Evolutionary conservation across 2,888 invertebrate species (phyloP), one percentile per base, ranked within the genome.

Genomic region (Hoplodrina ambigua): DNA sequence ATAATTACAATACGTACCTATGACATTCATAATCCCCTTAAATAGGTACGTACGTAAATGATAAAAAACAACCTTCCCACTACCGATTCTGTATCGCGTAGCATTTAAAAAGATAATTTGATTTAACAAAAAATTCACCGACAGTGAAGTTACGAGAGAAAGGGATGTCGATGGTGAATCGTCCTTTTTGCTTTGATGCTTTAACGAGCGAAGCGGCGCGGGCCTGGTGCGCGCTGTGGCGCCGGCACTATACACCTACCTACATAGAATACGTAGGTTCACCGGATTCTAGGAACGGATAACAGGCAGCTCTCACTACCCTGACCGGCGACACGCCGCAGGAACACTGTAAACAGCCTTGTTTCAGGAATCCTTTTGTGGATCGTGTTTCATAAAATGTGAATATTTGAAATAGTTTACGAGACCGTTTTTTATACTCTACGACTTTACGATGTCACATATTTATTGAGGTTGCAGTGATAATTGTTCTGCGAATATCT

Each of bases 351-450:
- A 33, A 66, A 53, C 54, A 49, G 15, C 41, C 7, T 53, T 33
- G 15, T 55, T 59, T 66, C 41, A 61, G n/a, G 20, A 59, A 52
- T 49, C 25, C 61, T 62, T 53, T 75, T 72, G 58, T 71, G 37
- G 13, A 61, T 49, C 37, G 49, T 46, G 19, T 25, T 37, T 3
- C 49, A 15, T 19, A 33, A n/a, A 54, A 46, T 4, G 46, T 6
- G 25, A 75, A 60, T 62, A 69, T 65, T 49, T 30, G 15, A 61
- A 63, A 61, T 58, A 52, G 53, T 56, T 59, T 52, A 49, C n/a
- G 20, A 4, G 15, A 41, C 37, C 7, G 37, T 37, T 37, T 37
- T 8, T 37, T 8, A 37, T 37, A 37, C 8, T 33, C 56, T n/a
- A n/a, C n/a, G n/a, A 62, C 44, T 41, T 8, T 25, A 25, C 37